phyloP scores from a whole-genome alignment of 2,888 invertebrate genomes.

The Bedellia somnulentella region DNA sequence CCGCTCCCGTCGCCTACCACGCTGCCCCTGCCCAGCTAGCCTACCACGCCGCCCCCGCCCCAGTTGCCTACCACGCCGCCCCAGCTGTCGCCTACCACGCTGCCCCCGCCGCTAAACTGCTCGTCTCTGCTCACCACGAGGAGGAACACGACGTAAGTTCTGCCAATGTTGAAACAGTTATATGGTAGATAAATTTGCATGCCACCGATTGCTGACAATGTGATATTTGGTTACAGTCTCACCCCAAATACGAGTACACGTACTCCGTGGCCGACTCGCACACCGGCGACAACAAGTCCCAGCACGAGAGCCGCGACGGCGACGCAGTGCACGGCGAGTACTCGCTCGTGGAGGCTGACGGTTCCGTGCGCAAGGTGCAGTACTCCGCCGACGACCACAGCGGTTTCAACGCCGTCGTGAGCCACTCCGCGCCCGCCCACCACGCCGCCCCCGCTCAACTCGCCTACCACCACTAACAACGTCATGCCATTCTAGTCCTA shows the following conservation, averaged over 20 bases:
- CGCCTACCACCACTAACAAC: constrained; percentile 5
- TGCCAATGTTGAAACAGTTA: too few relatives aligned
- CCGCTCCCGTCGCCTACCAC: constrained; percentile 12
- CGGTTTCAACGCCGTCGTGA: constrained; percentile 40
- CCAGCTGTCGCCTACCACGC: constrained; percentile 17
- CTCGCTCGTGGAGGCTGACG: constrained; percentile 51
- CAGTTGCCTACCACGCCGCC: constrained; percentile 13
- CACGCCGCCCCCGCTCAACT: constrained; percentile 19
- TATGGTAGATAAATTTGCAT: too few relatives aligned
- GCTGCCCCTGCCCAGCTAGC: constrained; percentile 16
- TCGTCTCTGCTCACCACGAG: constrained; percentile 6
- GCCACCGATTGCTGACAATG: not conserved
- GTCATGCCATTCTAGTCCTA: not conserved
- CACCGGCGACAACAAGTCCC: constrained; percentile 24
- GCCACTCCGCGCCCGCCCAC: constrained; percentile 31
- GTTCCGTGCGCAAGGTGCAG: constrained; percentile 54
- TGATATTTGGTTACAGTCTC: constrained; percentile 19
- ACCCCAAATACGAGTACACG: constrained; percentile 51
- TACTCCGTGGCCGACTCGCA: constrained; percentile 60
- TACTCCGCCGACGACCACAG: constrained; percentile 55
- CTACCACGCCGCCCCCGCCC: constrained; percentile 10
- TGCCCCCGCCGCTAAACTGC: constrained; percentile 16
- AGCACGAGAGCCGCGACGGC: constrained; percentile 8
- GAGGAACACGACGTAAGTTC: constrained; percentile 13
- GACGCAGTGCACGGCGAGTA: constrained; percentile 35